A percentile compares a stretch with the other conserved stretches of the same genome.
phyloP scores from a whole-genome alignment of 2,797 vertebrate genomes.

The Yasuhikotakia modesta region DNA sequence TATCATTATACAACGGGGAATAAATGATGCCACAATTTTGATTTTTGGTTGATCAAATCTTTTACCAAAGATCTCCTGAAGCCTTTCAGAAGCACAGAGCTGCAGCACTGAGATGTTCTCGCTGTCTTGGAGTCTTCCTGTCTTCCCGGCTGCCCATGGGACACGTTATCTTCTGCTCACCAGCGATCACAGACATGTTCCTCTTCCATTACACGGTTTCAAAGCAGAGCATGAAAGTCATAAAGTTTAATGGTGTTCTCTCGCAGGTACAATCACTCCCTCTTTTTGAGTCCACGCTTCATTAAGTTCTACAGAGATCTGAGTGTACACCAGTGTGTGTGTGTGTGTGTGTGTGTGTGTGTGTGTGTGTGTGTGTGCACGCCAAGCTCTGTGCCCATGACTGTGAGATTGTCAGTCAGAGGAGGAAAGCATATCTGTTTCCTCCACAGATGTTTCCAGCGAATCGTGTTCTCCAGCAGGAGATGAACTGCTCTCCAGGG shows the following conservation, averaged over 20 bases:
- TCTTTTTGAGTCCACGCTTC: conserved; percentile 53
- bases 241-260: conserved; percentile 57
- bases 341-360: conserved; percentile 28
- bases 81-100: not conserved
- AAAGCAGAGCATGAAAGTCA: conserved; percentile 58
- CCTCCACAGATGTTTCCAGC: conserved; percentile 21
- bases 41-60: not conserved
- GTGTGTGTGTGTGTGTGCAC: conserved; percentile 32
- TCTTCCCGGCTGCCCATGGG: conserved; percentile 32
- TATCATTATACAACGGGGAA: not conserved
- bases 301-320: conserved; percentile 52
- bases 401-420: conserved; percentile 47
- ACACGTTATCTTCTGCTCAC: conserved; percentile 38
- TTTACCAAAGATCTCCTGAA: not conserved
- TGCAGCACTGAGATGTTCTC: not conserved
- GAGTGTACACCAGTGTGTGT: conserved; percentile 2
- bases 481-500: conserved; percentile 7
- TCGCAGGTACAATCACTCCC: conserved; percentile 54
- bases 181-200: conserved; percentile 54
- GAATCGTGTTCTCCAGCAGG: conserved; percentile 27
- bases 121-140: conserved; percentile 8
- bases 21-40: not conserved
- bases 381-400: conserved; percentile 22
- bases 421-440: conserved; percentile 32
- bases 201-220: conserved; percentile 55